A percentile compares a stretch with the other conserved stretches of the same genome.
phyloP scores from a whole-genome alignment of 2,797 vertebrate species.

The Columba guinea region DNA sequence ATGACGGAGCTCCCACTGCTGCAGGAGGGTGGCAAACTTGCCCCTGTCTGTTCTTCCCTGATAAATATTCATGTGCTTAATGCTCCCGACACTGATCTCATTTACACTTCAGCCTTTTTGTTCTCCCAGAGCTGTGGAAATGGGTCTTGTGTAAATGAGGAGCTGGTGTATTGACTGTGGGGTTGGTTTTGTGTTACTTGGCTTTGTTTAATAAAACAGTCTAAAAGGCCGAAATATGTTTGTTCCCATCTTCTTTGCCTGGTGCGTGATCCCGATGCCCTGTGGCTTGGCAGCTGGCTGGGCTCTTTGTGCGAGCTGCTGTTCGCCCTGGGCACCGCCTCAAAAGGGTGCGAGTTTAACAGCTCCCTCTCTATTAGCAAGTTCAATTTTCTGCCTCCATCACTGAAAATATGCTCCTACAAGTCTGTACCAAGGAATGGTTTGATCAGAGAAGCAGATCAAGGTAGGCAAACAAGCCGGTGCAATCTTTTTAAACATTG shows the following conservation, averaged over 20 bases:
- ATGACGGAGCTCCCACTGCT: not conserved
- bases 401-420: not conserved
- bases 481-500: not conserved
- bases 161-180: not conserved
- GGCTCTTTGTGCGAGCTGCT: not conserved
- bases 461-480: not conserved
- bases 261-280: not conserved
- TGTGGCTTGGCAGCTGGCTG: rapidly evolving
- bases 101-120: not conserved
- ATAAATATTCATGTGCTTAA: not conserved
- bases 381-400: not conserved
- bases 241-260: not conserved
- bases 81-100: not conserved
- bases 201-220: constrained; percentile 59
- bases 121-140: not conserved
- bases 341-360: rapidly evolving
- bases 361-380: not conserved
- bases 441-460: not conserved
- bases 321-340: rapidly evolving
- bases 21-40: not conserved
- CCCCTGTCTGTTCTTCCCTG: not conserved
- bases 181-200: not conserved
- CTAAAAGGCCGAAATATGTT: not conserved
- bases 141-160: not conserved
- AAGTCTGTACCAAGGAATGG: not conserved